Conservation (phyloP, 2,888 invertebrate genomes). For the Morpho helenor region DNA sequence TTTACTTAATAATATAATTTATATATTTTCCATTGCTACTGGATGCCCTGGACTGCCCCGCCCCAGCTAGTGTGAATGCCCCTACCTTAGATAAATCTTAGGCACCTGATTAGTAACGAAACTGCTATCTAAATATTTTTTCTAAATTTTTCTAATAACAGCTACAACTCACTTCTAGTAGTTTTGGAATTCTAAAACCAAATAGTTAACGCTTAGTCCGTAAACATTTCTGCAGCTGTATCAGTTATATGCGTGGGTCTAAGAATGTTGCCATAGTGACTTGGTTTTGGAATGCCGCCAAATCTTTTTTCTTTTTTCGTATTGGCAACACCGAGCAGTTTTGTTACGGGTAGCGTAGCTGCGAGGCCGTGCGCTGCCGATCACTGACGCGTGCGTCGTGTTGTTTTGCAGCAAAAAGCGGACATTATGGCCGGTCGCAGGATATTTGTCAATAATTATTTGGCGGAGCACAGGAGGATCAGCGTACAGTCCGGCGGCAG, state of each 20-base stretch:
- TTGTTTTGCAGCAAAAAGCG: slow-evolving; percentile 80
- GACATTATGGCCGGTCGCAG: slow-evolving; percentile 79
- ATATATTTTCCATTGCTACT: slow-evolving; percentile 65
- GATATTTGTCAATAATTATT: slow-evolving; percentile 81
- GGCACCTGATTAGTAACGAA: slow-evolving; percentile 63
- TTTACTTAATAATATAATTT: slow-evolving; percentile 45
- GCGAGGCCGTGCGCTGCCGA: slow-evolving; percentile 35
- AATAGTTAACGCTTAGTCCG: slow-evolving; percentile 23
- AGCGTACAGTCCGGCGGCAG: slow-evolving; percentile 77
- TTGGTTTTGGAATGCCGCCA: slow-evolving; percentile 62
- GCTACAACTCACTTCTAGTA: slow-evolving; percentile 49
- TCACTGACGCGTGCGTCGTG: slow-evolving; percentile 63
- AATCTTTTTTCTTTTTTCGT: slow-evolving; percentile 35
- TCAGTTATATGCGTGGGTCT: too few species aligned
- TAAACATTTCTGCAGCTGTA: too few species aligned
- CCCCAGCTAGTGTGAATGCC: slow-evolving; percentile 75
- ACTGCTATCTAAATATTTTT: slow-evolving; percentile 56
- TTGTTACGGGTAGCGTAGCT: slow-evolving; percentile 40
- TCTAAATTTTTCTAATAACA: slow-evolving; percentile 43
- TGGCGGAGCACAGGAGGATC: slow-evolving; percentile 79
- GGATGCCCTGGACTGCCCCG: slow-evolving; percentile 71
- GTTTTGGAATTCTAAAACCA: slow-evolving; percentile 61
- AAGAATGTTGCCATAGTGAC: slow-evolving; percentile 17
- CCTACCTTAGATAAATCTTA: slow-evolving; percentile 59
- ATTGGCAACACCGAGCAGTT: slow-evolving; percentile 57